A percentile compares a stretch with the other conserved stretches of the same genome.
phyloP scores from a whole-genome alignment of 2,113 vertebrate species.

The Entomyzon cyanotis region DNA sequence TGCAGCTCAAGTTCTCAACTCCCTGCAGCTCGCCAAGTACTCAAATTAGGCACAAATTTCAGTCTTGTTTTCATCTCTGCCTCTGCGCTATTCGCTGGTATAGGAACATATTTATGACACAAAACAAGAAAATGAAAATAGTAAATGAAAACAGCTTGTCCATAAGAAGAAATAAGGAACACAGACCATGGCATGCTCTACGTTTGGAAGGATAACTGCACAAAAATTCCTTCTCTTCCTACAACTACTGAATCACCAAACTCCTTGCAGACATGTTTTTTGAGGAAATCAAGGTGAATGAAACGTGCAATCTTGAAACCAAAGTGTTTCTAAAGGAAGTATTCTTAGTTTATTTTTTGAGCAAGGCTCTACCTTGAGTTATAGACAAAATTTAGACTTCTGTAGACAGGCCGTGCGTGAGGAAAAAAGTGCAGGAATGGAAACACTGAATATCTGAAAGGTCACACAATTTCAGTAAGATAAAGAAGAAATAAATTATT shows the following conservation, averaged over 20 bases:
- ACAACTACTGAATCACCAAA: background rate
- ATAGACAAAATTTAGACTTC: background rate
- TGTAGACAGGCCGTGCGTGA: accelerated
- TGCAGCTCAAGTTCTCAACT: background rate
- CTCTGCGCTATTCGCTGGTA: background rate
- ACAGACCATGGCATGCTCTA: accelerated
- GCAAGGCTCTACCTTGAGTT: background rate
- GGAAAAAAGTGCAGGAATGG: background rate
- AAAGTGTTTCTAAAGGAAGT: background rate
- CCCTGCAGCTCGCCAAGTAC: background rate
- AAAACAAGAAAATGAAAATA: background rate
- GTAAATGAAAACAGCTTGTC: background rate
- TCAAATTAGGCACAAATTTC: background rate
- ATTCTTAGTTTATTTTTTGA: background rate
- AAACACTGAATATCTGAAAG: background rate
- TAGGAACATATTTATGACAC: accelerated
- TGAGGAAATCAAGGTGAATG: background rate
- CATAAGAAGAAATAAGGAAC: background rate
- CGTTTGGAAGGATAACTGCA: background rate
- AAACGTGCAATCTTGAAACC: background rate
- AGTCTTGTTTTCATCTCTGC: background rate
- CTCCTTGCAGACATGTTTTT: background rate
- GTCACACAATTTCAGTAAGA: background rate
- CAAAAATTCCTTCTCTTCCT: background rate
- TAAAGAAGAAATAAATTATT: background rate